Base-by-base conservation (phyloP, 2,888 invertebrate genomes). In the Koerneria pararmatus region DNA sequence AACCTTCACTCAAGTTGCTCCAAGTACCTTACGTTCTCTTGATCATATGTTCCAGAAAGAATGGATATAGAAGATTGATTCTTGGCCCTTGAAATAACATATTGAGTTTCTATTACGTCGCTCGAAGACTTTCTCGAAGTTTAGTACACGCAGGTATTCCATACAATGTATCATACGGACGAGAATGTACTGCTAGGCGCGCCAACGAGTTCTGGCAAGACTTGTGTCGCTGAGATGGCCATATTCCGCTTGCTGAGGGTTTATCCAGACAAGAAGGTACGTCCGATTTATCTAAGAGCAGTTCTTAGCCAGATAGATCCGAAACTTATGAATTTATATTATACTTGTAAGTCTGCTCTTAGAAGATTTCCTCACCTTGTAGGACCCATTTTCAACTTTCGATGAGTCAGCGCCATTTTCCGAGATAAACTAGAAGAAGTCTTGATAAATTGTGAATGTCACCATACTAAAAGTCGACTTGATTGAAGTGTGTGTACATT, bases 201-300 rank as follows among this genome's bases (percentile, higher is more conserved):
- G 0, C 95, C 95, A 0, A 95, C 95, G 0, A 93, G 93, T 0
- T 95, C 95, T 0, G 98, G 98, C 46, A 99, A 99, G 87, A 99
- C 98, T 0, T 92, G 97, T 57, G 94, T 92, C 0, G 97, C 98
- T 0, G 98, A 99, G 85, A 89, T 99, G 32, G 97, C 97, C 51
- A 94, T 98, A 87, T 92, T 95, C 80, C 68, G 81, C 8, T 65
- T 80, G 6, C 70, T 80, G 22, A 74, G 75, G 37, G 70, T 77
- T 22, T 72, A 74, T 67, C 78, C 78, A 0, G 73, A 72, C 41
- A 78, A 75, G 68, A 82, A 82, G 69, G 78, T 80, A 22, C 41
- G 64, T 6, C 27, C 8, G 27, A 4, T 11, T 4, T 27, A 31
- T n/a, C 11, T 19, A 53, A 53, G 54, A 24, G 58, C n/a, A n/a